These are phyloP conservation scores for Hybognathus amarus DNA, from an alignment of 2,797 vertebrate species.

Conservation along the genomic window DNA sequence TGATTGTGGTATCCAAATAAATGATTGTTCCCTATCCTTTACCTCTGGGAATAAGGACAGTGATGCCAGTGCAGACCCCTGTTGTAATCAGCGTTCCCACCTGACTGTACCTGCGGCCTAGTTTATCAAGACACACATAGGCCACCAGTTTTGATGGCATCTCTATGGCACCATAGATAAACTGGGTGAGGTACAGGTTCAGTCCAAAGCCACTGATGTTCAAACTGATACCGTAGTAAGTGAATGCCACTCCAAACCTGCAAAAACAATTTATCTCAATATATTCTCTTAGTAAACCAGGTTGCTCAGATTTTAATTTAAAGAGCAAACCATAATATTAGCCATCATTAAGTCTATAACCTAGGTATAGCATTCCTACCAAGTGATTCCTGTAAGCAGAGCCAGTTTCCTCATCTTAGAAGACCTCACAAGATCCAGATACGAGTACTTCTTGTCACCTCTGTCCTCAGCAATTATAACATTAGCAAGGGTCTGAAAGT, in stretches of 20 bases:
- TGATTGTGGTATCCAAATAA: neutral
- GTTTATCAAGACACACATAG: constrained; percentile 71
- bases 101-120: constrained; percentile 77
- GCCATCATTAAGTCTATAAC: neutral
- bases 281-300: neutral
- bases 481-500: constrained; percentile 69
- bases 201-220: constrained; percentile 81
- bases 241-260: constrained; percentile 85
- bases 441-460: constrained; percentile 65
- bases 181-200: constrained; percentile 84
- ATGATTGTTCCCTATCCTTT: constrained; percentile 8
- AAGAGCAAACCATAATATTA: neutral
- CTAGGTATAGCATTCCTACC: neutral
- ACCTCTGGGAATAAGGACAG: constrained; percentile 72
- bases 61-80: constrained; percentile 70
- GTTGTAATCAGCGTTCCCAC: constrained; percentile 69
- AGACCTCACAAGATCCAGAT: constrained; percentile 76
- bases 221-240: constrained; percentile 86
- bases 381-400: constrained; percentile 67
- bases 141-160: constrained; percentile 81
- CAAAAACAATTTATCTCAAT: neutral
- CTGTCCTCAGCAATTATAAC: constrained; percentile 58
- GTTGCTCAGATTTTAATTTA: neutral
- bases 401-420: constrained; percentile 74
- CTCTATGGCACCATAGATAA: constrained; percentile 82